Conservation (phyloP, 2,113 vertebrate species). For the Anhinga rufa region DNA sequence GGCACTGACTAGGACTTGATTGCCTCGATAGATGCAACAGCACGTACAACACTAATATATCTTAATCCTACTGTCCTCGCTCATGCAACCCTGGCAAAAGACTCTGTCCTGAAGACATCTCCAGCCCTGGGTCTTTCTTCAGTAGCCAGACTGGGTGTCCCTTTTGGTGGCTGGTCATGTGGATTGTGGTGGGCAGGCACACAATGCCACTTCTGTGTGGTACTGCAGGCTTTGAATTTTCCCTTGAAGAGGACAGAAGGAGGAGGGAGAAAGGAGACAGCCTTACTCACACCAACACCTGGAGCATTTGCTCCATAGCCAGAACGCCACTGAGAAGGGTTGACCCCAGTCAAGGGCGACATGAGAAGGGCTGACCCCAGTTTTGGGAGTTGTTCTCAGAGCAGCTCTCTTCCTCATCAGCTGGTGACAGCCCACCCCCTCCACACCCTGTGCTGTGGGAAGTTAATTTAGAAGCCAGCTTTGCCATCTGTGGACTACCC, state of each 20-base stretch:
- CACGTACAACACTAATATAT: not conserved
- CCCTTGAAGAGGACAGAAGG: not conserved
- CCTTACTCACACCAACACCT: not conserved
- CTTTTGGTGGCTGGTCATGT: not conserved
- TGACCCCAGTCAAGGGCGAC: not conserved
- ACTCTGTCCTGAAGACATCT: slow-evolving; percentile 1
- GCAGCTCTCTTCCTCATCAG: not conserved
- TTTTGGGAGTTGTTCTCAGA: not conserved
- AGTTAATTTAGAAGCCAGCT: slow-evolving; percentile 51
- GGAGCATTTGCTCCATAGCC: not conserved
- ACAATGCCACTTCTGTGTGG: not conserved
- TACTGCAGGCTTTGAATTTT: not conserved
- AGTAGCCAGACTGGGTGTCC: not conserved
- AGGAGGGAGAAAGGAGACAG: not conserved
- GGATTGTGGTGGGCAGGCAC: not conserved
- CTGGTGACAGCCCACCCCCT: slow-evolving; percentile 8
- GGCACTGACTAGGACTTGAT: not conserved
- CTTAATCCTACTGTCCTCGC: not conserved
- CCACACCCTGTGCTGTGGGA: slow-evolving; percentile 35
- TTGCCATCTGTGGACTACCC: slow-evolving; percentile 57
- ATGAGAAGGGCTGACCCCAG: not conserved
- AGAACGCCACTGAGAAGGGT: not conserved
- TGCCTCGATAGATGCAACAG: not conserved
- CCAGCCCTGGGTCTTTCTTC: not conserved
- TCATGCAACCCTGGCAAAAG: not conserved